These are phyloP conservation scores for Prionace glauca DNA, from an alignment of 2,797 vertebrate genomes.

Conservation along the genomic window DNA sequence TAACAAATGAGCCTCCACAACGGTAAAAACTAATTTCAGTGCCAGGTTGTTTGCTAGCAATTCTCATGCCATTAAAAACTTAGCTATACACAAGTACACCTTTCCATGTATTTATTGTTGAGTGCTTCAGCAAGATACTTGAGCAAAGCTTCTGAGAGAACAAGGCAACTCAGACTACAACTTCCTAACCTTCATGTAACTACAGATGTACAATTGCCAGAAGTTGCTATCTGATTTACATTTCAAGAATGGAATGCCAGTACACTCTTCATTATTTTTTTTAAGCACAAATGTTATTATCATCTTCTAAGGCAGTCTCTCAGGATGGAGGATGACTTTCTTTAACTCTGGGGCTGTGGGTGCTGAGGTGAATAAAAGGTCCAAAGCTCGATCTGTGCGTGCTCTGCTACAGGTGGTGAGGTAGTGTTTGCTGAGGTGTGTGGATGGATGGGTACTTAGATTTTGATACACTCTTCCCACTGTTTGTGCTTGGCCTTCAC, in stretches of 20 bases:
- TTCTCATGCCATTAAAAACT: background rate
- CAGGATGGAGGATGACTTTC: too few species aligned
- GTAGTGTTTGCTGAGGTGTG: too few species aligned
- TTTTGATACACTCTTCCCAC: too few species aligned
- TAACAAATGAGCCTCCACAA: background rate
- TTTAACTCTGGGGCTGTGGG: too few species aligned
- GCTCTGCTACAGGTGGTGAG: too few species aligned
- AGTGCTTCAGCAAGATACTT: background rate
- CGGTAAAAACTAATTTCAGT: background rate
- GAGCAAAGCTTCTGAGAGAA: background rate
- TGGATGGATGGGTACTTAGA: too few species aligned
- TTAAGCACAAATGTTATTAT: background rate
- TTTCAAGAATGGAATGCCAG: background rate
- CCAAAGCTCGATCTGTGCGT: too few species aligned
- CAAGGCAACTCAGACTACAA: background rate
- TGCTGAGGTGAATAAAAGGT: too few species aligned
- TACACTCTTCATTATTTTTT: background rate
- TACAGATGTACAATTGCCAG: background rate
- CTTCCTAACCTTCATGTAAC: background rate
- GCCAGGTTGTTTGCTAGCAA: background rate
- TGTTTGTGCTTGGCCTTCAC: too few species aligned
- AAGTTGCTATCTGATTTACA: background rate
- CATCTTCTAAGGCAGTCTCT: too few species aligned
- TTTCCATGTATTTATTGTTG: too few species aligned
- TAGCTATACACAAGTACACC: background rate